Evolutionary conservation across 2,888 invertebrate species (phyloP).

Genomic region (Aricia artaxerxes): DNA sequence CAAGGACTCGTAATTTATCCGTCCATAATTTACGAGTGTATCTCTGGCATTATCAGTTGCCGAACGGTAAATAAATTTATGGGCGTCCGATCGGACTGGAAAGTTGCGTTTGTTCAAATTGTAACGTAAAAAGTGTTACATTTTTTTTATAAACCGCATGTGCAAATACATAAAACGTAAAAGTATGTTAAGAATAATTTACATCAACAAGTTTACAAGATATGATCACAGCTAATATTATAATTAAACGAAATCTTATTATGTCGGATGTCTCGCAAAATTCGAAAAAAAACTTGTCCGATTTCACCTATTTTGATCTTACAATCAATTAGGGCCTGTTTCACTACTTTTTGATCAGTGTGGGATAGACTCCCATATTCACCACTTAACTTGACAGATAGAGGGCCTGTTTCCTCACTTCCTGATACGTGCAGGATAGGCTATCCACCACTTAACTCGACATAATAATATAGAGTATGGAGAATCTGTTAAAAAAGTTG

Average conservation of each 20-base stretch:
- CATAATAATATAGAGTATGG: no score
- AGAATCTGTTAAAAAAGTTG: no score
- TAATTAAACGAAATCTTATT: background rate
- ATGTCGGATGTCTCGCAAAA: background rate
- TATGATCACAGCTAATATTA: background rate
- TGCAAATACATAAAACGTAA: background rate
- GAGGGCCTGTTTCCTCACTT: no score
- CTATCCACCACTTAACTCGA: no score
- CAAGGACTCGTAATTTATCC: conserved; percentile 10
- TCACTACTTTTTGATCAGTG: no score
- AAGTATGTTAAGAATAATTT: background rate
- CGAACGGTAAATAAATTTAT: conserved; percentile 28
- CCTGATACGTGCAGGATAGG: no score
- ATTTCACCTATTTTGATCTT: no score
- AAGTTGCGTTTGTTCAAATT: conserved; percentile 16
- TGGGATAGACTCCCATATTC: no score
- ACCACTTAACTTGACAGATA: no score
- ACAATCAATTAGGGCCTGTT: no score
- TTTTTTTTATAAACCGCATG: background rate
- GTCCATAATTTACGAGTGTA: background rate
- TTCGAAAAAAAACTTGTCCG: no score
- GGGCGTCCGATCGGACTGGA: conserved; percentile 6
- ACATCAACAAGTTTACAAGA: background rate
- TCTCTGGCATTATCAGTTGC: conserved; percentile 14
- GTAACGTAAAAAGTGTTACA: background rate